Base-by-base conservation (phyloP, 2,113 vertebrate genomes). In the Oxyruncus cristatus region DNA sequence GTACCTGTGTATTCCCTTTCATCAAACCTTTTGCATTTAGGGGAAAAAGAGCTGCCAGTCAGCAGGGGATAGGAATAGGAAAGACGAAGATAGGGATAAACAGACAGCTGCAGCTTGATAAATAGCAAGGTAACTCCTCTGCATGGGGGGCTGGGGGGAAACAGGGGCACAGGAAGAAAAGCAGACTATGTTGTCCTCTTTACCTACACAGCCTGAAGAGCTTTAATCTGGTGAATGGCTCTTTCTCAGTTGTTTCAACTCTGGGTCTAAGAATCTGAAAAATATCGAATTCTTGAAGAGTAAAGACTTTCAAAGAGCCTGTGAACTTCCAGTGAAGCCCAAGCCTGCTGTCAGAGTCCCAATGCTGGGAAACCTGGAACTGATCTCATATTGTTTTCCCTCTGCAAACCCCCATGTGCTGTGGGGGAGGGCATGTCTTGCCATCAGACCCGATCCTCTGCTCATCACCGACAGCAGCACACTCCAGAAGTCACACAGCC, bases 371-470 rank as follows among this genome's bases (percentile, higher is more conserved):
- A 81, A 42, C 6, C 16, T 28, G 41, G 14, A n/a, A 88, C 3
- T 67, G 56, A 89, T 81, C 42, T 79, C 0, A 0, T 37, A 32
- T 22, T 16, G 37, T 52, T 93, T 73, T 50, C 13, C 66, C 59
- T 26, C 32, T 1, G 3, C 47, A 80, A 63, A 15, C 2, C 47
- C 27, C 19, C 0, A 0, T 6, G 4, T 52, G 62, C 59, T n/a
- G 26, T 6, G 50, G 46, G 42, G 30, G 47, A 84, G 66, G 62
- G 37, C 2, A 2, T 10, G 46, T 55, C 80, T 66, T 26, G n/a
- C 32, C 58, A 86, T 46, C 86, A 81, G 24, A 89, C 2, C 2
- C 4, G 14, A 37, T 42, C 58, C 41, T 70, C 76, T 37, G 26
- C 50, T 85, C 4, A 0, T 39, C 55, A 32, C 19, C 0, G 0